phyloP scores from a whole-genome alignment of 2,113 vertebrate species.

The Hassar affinis region DNA sequence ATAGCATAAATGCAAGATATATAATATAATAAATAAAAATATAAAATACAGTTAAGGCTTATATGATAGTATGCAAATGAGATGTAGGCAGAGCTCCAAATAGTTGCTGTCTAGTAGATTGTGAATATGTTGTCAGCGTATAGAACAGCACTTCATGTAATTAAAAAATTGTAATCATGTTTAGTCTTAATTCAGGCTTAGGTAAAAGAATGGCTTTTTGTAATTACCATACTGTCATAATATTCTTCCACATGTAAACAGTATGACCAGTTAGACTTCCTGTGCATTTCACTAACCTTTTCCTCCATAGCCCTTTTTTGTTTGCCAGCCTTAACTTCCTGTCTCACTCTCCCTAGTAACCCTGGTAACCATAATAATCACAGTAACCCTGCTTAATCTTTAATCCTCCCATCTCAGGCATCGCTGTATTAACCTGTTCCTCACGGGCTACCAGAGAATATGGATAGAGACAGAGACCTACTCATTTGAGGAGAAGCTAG shows the following conservation, averaged over 20 bases:
- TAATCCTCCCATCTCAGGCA: conserved; percentile 88
- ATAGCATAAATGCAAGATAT: not conserved
- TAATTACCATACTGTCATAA: not conserved
- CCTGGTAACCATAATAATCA: conserved; percentile 66
- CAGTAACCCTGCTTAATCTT: conserved; percentile 81
- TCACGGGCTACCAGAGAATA: conserved; percentile 99
- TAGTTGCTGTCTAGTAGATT: not conserved
- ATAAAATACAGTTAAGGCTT: not conserved
- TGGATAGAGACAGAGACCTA: conserved; percentile 99
- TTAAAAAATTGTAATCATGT: no score
- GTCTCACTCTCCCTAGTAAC: conserved; percentile 65
- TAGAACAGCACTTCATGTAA: not conserved
- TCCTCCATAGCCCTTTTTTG: conserved; percentile 53
- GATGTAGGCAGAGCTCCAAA: not conserved
- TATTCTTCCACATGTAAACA: not conserved
- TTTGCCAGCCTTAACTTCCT: conserved; percentile 32
- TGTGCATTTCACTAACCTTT: conserved; percentile 81
- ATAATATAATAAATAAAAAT: no score
- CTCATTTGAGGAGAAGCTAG: conserved; percentile 99
- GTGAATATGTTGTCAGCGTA: not conserved
- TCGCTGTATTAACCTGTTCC: conserved; percentile 99
- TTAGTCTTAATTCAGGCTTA: no score
- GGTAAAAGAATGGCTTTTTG: not conserved
- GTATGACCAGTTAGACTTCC: conserved; percentile 77
- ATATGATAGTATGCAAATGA: not conserved